Evolutionary conservation across 2,888 invertebrate genomes (phyloP).

Genomic region (Limenitis camilla): DNA sequence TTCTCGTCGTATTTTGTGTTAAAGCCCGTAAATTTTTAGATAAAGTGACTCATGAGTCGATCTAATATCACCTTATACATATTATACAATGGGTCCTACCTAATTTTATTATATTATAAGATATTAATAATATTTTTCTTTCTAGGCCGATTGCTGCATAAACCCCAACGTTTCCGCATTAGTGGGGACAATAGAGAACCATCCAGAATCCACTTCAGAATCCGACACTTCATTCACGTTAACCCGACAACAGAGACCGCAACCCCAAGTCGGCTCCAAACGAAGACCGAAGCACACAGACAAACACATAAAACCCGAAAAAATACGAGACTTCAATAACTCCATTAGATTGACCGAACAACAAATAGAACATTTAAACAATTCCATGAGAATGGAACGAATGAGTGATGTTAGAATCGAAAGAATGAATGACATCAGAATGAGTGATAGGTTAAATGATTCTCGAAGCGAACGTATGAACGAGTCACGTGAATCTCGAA

Average conservation of each 20-base stretch:
- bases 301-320: conserved; percentile 54
- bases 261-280: conserved; percentile 61
- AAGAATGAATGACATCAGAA: conserved; percentile 36
- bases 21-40: no score
- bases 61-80: no score
- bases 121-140: conserved; percentile 9
- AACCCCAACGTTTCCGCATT: conserved; percentile 62
- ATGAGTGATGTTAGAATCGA: conserved; percentile 42
- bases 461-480: conserved; percentile 35
- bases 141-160: conserved; percentile 67
- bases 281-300: conserved; percentile 50
- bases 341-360: conserved; percentile 39
- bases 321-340: conserved; percentile 41
- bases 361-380: conserved; percentile 40
- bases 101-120: not conserved
- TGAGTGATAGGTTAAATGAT: conserved; percentile 38
- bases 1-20: no score
- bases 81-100: no score
- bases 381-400: conserved; percentile 35
- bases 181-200: conserved; percentile 68
- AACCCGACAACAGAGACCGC: conserved; percentile 60
- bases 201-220: conserved; percentile 66
- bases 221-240: conserved; percentile 65
- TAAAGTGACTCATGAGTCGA: no score
- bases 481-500: conserved; percentile 31